Percentiles rank a stretch among this genome's conserved stretches.
phyloP scores from a whole-genome alignment of 2,797 vertebrate species.

The Natrix natrix region DNA sequence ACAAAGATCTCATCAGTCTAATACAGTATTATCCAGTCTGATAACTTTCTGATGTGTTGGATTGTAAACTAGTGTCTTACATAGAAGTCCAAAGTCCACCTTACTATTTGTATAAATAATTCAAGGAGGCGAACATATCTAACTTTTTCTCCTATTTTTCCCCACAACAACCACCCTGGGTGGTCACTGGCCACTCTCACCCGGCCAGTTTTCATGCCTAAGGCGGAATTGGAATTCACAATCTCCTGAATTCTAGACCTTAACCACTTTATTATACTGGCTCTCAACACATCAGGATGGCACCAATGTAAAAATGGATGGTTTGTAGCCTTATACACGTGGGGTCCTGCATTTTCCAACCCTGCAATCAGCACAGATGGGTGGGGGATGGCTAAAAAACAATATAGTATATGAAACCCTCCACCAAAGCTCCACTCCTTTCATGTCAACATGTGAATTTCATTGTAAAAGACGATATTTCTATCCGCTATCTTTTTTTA shows the following conservation, averaged over 20 bases:
- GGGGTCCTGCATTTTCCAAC: neutral
- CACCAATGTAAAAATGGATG: neutral
- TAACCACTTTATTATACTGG: neutral
- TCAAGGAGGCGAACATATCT: neutral
- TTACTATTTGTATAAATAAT: neutral
- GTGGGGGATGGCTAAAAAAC: neutral
- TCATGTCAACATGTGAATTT: neutral
- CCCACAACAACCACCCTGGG: neutral
- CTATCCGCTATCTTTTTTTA: neutral
- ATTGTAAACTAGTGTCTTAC: neutral
- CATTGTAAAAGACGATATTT: neutral
- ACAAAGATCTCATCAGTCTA: neutral
- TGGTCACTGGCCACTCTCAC: neutral
- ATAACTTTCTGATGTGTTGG: neutral
- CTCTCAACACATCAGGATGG: neutral
- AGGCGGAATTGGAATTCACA: neutral
- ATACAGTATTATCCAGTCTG: neutral
- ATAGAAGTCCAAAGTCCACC: neutral
- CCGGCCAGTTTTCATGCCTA: neutral
- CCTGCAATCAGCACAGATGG: neutral
- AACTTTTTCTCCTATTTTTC: neutral
- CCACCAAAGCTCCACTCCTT: neutral
- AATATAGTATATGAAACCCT: neutral
- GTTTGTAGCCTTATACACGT: neutral
- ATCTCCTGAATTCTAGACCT: neutral